phyloP scores from a whole-genome alignment of 2,797 vertebrate genomes.

The Ctenopoma multispine region DNA sequence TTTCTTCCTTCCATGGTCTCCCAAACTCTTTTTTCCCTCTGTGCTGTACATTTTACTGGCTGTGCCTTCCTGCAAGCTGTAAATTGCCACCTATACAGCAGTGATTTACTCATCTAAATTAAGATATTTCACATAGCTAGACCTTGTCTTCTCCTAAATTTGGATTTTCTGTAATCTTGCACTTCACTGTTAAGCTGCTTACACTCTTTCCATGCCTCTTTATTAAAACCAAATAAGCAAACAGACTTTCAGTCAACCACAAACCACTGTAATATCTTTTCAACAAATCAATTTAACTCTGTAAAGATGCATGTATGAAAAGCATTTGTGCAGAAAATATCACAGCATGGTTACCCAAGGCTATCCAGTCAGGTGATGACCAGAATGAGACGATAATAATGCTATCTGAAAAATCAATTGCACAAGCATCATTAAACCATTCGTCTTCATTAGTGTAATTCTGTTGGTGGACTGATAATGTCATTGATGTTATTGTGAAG shows the following conservation, averaged over 20 bases:
- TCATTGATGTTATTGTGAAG: slow-evolving; percentile 36
- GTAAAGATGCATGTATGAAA: background rate
- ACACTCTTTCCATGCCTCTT: background rate
- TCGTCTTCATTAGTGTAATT: slow-evolving; percentile 54
- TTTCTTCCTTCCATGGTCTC: slow-evolving; percentile 31
- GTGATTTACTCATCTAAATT: background rate
- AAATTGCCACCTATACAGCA: slow-evolving; percentile 15
- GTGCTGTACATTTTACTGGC: background rate
- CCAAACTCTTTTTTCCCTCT: slow-evolving; percentile 29
- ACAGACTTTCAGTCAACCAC: background rate
- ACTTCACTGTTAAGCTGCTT: background rate
- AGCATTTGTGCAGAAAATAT: slow-evolving; percentile 22
- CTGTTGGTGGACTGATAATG: slow-evolving; percentile 19
- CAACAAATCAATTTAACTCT: slow-evolving; percentile 15
- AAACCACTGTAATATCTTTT: background rate
- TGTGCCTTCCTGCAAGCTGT: slow-evolving; percentile 1
- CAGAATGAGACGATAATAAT: slow-evolving; percentile 23
- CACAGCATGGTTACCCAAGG: slow-evolving; percentile 6
- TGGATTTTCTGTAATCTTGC: slow-evolving; percentile 1
- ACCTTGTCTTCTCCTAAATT: slow-evolving; percentile 11
- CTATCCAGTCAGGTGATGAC: slow-evolving; percentile 24
- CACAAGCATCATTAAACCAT: slow-evolving; percentile 31
- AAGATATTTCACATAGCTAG: slow-evolving; percentile 4
- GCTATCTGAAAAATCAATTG: slow-evolving; percentile 55
- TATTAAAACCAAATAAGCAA: slow-evolving; percentile 4